Percentiles rank a stretch among this genome's conserved stretches.
These are phyloP conservation scores for Gobiocypris rarus DNA, from an alignment of 2,113 vertebrate species.

Conservation along the genomic window DNA sequence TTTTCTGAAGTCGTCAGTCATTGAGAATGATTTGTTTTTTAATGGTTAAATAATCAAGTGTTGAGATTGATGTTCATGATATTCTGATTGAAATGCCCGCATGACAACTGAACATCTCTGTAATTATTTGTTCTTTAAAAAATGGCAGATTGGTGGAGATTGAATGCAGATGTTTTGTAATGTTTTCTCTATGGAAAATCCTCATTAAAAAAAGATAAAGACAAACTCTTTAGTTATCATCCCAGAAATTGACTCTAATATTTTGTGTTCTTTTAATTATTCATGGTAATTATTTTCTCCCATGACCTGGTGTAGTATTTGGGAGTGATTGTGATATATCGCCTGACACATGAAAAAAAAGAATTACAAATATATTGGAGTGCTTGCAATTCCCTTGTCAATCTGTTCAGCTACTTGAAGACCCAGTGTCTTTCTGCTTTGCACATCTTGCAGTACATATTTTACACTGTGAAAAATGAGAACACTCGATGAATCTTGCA, in stretches of 20 bases:
- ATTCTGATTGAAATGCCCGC: constrained; percentile 5
- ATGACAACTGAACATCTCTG: background rate
- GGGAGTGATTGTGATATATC: background rate
- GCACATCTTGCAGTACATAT: background rate
- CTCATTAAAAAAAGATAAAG: constrained; percentile 6
- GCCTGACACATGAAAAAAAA: background rate
- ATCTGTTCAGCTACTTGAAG: constrained; percentile 3
- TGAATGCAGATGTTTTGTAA: background rate
- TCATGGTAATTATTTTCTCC: background rate
- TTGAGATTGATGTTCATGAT: background rate
- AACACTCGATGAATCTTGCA: background rate
- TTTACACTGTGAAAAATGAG: constrained; percentile 13
- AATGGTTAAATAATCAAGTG: background rate
- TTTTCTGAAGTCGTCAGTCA: background rate
- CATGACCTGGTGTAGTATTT: background rate
- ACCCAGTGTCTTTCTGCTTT: background rate
- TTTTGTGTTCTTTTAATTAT: constrained; percentile 21
- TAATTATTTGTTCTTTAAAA: background rate
- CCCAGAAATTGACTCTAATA: background rate
- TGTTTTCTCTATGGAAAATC: background rate
- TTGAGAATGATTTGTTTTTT: background rate
- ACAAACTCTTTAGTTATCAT: constrained; percentile 12
- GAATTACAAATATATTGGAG: background rate
- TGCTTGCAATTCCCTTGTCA: constrained; percentile 29
- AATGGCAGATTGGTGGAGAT: background rate